Evolutionary conservation across 2,797 vertebrate species (phyloP), one percentile per base, ranked within the genome.

Genomic region (Labeo calbasu): DNA sequence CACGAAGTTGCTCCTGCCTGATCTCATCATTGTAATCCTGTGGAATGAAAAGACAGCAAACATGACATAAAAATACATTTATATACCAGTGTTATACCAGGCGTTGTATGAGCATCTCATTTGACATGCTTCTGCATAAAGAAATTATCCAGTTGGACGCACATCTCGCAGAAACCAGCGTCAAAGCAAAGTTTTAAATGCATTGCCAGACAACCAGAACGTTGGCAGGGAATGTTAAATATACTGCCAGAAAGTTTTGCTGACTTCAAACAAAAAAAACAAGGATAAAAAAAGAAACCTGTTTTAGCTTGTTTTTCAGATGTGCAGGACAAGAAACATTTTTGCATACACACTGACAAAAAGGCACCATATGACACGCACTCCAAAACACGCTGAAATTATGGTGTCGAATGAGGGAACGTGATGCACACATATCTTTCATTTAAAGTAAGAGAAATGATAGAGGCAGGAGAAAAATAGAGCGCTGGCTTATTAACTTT

Each of bases 1-100:
- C 98, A 88, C 98, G 95, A 87, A 99, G 94, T 81, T 99, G 98
- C 90, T 99, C 98, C 92, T 99, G 98, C 86, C 98, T 97, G 91
- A 99, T 99, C 94, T 99, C 97, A 91, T 99, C 98, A 84, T 99
- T 99, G 90, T 99, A 99, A 92, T 99, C 98, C 98, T 96, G 88
- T 3, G 84, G 85, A 89, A 90, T 14, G 21, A 69, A 12, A 79
- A 84, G 65, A 80, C 69, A 90, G 72, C 66, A 87, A 23, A 84
- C 86, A 25, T 89, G 81, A 81, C 77, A 61, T 77, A 70, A 83
- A 88, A 86, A 87, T 83, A 82, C 87, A 90, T 92, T 91, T 90
- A 89, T 91, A 86, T 89, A 86, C 69, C 55, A 86, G 87, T 59
- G n/a, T 36, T 13, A 71, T 36, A 36, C 32, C 32, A 70, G 14